phyloP scores from a whole-genome alignment of 2,888 invertebrate genomes.

The Drosophila greeni region DNA sequence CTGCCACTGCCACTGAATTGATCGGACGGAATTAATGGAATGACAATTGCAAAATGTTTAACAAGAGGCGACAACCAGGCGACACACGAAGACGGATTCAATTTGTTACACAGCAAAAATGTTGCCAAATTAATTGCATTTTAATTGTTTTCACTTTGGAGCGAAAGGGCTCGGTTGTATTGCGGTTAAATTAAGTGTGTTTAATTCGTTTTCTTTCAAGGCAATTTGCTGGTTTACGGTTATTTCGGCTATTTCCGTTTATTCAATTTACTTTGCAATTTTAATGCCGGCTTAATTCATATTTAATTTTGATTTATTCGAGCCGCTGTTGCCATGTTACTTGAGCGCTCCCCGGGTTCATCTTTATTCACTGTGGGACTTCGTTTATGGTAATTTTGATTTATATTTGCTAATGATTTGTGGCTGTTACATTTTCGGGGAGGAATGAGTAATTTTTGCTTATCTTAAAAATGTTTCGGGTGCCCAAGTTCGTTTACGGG shows the following conservation, averaged over 20 bases:
- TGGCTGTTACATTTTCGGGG: constrained; percentile 4
- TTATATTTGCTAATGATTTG: constrained; percentile 25
- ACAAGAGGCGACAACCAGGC: neutral
- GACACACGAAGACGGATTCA: constrained; percentile 14
- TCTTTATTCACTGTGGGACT: constrained; percentile 8
- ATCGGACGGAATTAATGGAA: constrained; percentile 25
- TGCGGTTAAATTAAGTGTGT: constrained; percentile 25
- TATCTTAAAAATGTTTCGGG: constrained; percentile 6
- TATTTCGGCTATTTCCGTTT: constrained; percentile 22
- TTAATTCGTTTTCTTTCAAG: constrained; percentile 28
- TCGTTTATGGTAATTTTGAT: constrained; percentile 34
- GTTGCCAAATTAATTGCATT: constrained; percentile 52
- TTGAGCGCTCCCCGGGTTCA: neutral
- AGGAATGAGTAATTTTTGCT: constrained; percentile 2
- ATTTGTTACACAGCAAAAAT: constrained; percentile 13
- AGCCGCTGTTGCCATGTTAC: constrained; percentile 9
- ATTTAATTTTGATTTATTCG: constrained; percentile 40
- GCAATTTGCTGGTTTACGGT: constrained; percentile 17
- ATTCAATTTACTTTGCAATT: constrained; percentile 32
- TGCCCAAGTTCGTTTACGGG: neutral
- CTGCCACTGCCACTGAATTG: constrained; percentile 10
- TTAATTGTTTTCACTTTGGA: constrained; percentile 51
- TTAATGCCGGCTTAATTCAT: constrained; percentile 53
- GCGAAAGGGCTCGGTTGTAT: neutral
- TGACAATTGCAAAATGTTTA: constrained; percentile 27